phyloP scores from a whole-genome alignment of 2,888 invertebrate species.

The Tryphoninae sp. region DNA sequence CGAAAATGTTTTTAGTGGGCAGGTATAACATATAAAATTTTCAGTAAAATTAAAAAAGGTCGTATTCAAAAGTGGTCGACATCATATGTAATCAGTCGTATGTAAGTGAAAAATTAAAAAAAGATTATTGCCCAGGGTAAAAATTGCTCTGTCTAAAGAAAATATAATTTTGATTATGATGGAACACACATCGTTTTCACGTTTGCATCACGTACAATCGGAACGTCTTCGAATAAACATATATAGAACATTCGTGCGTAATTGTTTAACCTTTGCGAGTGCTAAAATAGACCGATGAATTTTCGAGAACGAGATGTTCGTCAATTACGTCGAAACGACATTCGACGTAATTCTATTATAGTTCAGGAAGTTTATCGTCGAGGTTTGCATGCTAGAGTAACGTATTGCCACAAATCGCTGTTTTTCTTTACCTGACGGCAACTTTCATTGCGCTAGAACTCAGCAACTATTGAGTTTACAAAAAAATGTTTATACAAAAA shows the following conservation, averaged over 20 bases:
- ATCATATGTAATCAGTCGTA: too few species aligned
- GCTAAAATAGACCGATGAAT: constrained; percentile 37
- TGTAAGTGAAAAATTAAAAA: neutral
- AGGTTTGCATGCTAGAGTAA: too few species aligned
- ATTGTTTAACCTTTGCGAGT: constrained; percentile 15
- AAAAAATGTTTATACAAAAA: too few species aligned
- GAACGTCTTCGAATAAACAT: neutral
- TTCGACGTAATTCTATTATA: constrained; percentile 1
- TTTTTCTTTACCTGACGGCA: too few species aligned
- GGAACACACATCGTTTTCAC: neutral
- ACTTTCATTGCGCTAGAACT: too few species aligned
- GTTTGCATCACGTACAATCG: constrained; percentile 23
- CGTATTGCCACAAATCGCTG: too few species aligned
- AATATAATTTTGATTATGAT: neutral
- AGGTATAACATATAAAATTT: too few species aligned
- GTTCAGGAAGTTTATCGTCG: too few species aligned
- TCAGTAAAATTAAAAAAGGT: too few species aligned
- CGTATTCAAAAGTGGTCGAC: too few species aligned
- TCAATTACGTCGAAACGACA: constrained; percentile 2
- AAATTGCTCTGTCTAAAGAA: neutral
- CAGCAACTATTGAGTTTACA: too few species aligned
- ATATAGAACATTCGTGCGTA: constrained; percentile 28
- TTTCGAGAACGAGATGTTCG: constrained; percentile 22
- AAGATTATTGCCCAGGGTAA: neutral
- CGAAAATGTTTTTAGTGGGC: too few species aligned